Evolutionary conservation across 92 coral and sea anemone genomes (phyloP), one percentile per base, ranked within the genome.

Genomic region (Phymanthus crucifer): DNA sequence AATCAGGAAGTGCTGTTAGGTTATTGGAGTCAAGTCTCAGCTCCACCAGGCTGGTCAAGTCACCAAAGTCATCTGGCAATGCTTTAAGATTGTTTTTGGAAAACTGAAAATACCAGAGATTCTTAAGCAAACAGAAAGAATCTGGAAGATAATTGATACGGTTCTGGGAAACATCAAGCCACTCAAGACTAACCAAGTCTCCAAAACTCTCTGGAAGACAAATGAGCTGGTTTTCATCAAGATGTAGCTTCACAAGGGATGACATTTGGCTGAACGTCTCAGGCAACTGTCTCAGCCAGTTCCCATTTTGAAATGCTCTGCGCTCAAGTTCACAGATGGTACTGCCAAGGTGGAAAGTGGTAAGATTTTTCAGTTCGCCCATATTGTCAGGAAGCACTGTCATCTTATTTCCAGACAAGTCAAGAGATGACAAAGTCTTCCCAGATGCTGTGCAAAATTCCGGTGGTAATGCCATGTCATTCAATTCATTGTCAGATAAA

Each of bases 91-190:
- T 87, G 50, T 96, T 96, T 79, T 96, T 94, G 3, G 99, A 93
- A 76, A 96, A 86, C 94, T 96, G 99, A 32, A 90, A 85, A 57
- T 78, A 96, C 95, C 97, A 94, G 45, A 96, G 88, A n/a, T 82
- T 90, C 29, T 38, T 66, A 0, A 96, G 91, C 23, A 69, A 69
- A 65, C 99, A 89, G 66, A 95, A 95, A 14, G 90, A 90, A n/a
- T 86, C 80, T 78, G 99, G 99, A n/a, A 95, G 83, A 2, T 65
- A 17, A 34, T 78, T 74, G n/a, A 95, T 45, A 40, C 84, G 89
- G 74, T 95, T 95, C 70, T 95, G 99, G 19, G 89, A 97, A 45
- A 95, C 89, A 83, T 95, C 99, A 70, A 89, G 89, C 99, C 98
- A 95, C 68, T 91, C 88, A 38, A 95, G 82, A 78, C 82, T 84